Evolutionary conservation across 1,140 invertebrate species (phyloP).

Genomic region (Drosophila miranda): DNA sequence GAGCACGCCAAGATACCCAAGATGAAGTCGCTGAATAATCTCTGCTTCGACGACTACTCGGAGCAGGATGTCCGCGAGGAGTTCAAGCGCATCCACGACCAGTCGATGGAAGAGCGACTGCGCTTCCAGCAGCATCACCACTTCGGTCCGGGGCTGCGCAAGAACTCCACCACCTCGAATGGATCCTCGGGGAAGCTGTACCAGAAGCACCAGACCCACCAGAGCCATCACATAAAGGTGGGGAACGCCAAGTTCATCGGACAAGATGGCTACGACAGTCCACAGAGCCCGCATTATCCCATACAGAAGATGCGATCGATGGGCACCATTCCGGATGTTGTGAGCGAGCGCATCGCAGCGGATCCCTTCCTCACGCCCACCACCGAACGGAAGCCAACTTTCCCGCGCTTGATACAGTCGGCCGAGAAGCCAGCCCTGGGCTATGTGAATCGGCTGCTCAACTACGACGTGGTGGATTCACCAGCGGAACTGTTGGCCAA

Average conservation of each 20-base stretch:
- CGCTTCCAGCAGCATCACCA: slow-evolving; percentile 60
- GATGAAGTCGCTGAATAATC: slow-evolving; percentile 81
- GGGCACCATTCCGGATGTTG: slow-evolving; percentile 79
- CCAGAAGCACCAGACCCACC: slow-evolving; percentile 60
- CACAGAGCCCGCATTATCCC: slow-evolving; percentile 62
- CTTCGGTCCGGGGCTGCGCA: slow-evolving; percentile 42
- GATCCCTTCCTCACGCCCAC: slow-evolving; percentile 81
- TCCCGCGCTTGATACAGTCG: slow-evolving; percentile 63
- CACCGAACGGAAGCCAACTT: slow-evolving; percentile 58
- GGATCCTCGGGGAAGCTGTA: slow-evolving; percentile 66
- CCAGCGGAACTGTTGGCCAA: slow-evolving; percentile 41
- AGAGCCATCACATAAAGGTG: slow-evolving; percentile 58
- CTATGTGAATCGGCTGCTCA: slow-evolving; percentile 61
- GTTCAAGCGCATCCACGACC: slow-evolving; percentile 65
- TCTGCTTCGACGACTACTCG: slow-evolving; percentile 72
- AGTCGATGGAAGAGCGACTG: slow-evolving; percentile 58
- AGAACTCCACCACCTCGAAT: slow-evolving; percentile 67
- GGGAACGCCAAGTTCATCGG: slow-evolving; percentile 82
- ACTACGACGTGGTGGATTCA: slow-evolving; percentile 71
- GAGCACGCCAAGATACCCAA: slow-evolving; percentile 72
- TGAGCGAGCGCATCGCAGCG: slow-evolving; percentile 69
- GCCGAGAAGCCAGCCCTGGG: slow-evolving; percentile 60
- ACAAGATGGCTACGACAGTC: slow-evolving; percentile 62
- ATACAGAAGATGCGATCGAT: slow-evolving; percentile 81
- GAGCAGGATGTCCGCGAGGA: slow-evolving; percentile 69